Evolutionary conservation across 2,888 invertebrate genomes (phyloP).

Genomic region (Ormyrus rosae): DNA sequence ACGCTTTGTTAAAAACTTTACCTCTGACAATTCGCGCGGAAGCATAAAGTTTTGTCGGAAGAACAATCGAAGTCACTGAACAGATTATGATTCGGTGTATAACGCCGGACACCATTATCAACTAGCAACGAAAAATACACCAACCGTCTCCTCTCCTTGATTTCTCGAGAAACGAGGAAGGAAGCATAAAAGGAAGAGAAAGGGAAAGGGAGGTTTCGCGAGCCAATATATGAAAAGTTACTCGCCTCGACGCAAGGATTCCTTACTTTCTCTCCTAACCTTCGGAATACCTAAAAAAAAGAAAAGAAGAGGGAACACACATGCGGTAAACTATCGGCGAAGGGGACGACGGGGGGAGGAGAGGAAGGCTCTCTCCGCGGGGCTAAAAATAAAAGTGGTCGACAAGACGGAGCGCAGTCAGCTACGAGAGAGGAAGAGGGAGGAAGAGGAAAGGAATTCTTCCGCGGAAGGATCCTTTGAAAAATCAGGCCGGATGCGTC

Average conservation of each 20-base stretch:
- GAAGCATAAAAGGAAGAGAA: constrained; percentile 52
- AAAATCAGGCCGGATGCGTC: constrained; percentile 64
- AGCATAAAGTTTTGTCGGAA: too few relatives aligned
- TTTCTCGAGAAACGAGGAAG: constrained; percentile 41
- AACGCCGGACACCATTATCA: not conserved
- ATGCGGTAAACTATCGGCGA: not conserved
- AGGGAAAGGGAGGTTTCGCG: not conserved
- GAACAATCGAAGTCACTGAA: too few relatives aligned
- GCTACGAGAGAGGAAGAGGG: not conserved
- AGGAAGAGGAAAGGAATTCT: constrained; percentile 48
- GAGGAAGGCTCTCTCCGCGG: constrained; percentile 6
- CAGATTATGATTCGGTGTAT: too few relatives aligned
- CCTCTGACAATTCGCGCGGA: too few relatives aligned
- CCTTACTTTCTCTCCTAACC: not conserved
- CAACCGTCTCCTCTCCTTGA: constrained; percentile 43
- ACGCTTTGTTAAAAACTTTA: too few relatives aligned
- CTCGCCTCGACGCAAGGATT: constrained; percentile 16
- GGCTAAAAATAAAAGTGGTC: constrained; percentile 29
- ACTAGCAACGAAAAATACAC: constrained; percentile 38
- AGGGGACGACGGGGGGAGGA: not conserved
- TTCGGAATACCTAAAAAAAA: too few relatives aligned
- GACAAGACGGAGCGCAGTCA: not conserved
- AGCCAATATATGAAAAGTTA: constrained; percentile 38
- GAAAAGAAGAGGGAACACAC: not conserved
- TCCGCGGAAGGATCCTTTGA: constrained; percentile 61